phyloP scores from a whole-genome alignment of 1,140 invertebrate species.

The Copidosoma floridanum region DNA sequence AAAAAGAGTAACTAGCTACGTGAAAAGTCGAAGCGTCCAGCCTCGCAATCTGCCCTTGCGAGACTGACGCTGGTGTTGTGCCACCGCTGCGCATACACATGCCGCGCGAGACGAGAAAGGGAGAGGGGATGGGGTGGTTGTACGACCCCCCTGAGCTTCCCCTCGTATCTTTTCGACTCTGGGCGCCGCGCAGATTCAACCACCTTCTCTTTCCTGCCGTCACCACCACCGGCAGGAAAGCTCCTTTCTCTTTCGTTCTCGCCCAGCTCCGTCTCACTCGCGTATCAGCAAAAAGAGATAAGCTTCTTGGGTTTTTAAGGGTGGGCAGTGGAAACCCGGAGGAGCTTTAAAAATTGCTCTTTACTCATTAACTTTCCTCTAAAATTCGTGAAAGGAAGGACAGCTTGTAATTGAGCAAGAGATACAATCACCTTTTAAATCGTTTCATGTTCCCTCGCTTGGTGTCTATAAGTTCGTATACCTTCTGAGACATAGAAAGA shows the following conservation, averaged over 20 bases:
- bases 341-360: no score
- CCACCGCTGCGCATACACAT: neutral
- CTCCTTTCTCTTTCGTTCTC: neutral
- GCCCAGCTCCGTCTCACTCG: neutral
- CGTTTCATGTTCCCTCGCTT: no score
- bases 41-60: slow-evolving; percentile 37
- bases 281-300: slow-evolving; percentile 1
- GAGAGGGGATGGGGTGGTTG: slow-evolving; percentile 31
- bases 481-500: neutral
- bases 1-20: no score
- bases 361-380: no score
- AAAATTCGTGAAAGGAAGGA: no score
- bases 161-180: slow-evolving; percentile 32
- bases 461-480: no score
- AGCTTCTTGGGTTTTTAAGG: neutral
- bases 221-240: slow-evolving; percentile 23
- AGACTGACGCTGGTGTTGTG: neutral
- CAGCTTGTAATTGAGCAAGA: no score
- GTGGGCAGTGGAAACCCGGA: no score
- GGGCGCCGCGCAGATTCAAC: slow-evolving; percentile 22
- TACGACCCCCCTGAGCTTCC: slow-evolving; percentile 30
- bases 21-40: slow-evolving; percentile 32
- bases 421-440: no score
- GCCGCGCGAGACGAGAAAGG: no score
- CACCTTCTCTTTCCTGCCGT: slow-evolving; percentile 10